phyloP scores from a whole-genome alignment of 2,113 vertebrate species.

The Sander vitreus region DNA sequence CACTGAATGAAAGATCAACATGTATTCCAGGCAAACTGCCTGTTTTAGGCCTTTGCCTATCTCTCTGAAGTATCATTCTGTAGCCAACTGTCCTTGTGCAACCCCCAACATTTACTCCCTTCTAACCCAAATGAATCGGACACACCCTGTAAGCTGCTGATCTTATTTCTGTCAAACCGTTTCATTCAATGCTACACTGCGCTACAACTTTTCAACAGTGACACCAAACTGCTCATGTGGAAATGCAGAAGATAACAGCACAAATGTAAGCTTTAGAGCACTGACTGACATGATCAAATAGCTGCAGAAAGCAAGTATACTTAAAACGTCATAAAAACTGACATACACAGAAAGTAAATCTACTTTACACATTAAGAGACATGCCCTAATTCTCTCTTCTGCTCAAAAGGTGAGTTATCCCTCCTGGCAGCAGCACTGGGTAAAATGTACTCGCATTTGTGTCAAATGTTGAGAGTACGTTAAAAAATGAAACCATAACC shows the following conservation, averaged over 20 bases:
- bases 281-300: neutral
- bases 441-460: slow-evolving; percentile 53
- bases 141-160: slow-evolving; percentile 56
- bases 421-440: slow-evolving; percentile 31
- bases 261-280: neutral
- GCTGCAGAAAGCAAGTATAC: neutral
- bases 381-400: slow-evolving; percentile 53
- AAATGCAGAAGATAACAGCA: neutral
- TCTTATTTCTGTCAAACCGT: slow-evolving; percentile 35
- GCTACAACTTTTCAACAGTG: slow-evolving; percentile 11
- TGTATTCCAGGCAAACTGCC: slow-evolving; percentile 45
- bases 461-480: slow-evolving; percentile 50
- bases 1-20: slow-evolving; percentile 47
- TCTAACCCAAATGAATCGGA: slow-evolving; percentile 47
- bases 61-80: slow-evolving; percentile 47
- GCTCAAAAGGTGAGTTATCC: slow-evolving; percentile 38
- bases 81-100: slow-evolving; percentile 56
- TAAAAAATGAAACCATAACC: slow-evolving; percentile 9
- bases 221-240: neutral
- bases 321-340: slow-evolving; percentile 2
- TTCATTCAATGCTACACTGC: slow-evolving; percentile 16
- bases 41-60: slow-evolving; percentile 42
- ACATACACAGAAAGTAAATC: slow-evolving; percentile 25
- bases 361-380: slow-evolving; percentile 46
- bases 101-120: slow-evolving; percentile 56